These are phyloP conservation scores for Pangasius krempfi DNA, from an alignment of 2,797 vertebrate species.

Conservation along the genomic window DNA sequence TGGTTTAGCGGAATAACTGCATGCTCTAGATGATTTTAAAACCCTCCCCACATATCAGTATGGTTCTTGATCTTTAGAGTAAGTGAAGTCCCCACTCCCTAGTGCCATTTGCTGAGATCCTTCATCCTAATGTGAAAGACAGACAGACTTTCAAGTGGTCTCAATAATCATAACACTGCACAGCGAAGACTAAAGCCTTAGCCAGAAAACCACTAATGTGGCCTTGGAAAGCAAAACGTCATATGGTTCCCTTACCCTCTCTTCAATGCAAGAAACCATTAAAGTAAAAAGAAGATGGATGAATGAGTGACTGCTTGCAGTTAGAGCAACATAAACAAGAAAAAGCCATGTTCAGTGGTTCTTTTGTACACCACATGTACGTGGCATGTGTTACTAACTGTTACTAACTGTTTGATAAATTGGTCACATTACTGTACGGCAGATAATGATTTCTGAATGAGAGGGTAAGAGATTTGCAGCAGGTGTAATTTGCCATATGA, in stretches of 20 bases:
- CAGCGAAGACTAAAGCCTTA: constrained; percentile 17
- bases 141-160: constrained; percentile 34
- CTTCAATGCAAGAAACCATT: constrained; percentile 20
- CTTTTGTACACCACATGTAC: neutral
- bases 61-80: neutral
- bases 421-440: neutral
- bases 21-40: constrained; percentile 8
- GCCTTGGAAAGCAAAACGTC: constrained; percentile 22
- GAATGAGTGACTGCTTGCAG: neutral
- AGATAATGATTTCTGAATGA: neutral
- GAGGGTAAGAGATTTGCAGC: neutral
- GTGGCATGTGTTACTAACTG: neutral
- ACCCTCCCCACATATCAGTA: constrained; percentile 1
- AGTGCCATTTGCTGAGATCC: neutral
- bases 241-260: constrained; percentile 35
- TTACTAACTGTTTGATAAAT: neutral
- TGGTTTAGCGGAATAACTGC: neutral
- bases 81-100: neutral
- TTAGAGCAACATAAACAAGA: constrained; percentile 17
- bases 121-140: constrained; percentile 34
- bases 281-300: neutral
- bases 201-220: constrained; percentile 29
- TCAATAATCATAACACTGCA: constrained; percentile 35
- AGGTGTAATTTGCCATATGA: constrained; percentile 22
- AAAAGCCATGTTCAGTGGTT: neutral